These are phyloP conservation scores for Noctua janthe DNA, from an alignment of 2,888 invertebrate species.

Conservation along the genomic window DNA sequence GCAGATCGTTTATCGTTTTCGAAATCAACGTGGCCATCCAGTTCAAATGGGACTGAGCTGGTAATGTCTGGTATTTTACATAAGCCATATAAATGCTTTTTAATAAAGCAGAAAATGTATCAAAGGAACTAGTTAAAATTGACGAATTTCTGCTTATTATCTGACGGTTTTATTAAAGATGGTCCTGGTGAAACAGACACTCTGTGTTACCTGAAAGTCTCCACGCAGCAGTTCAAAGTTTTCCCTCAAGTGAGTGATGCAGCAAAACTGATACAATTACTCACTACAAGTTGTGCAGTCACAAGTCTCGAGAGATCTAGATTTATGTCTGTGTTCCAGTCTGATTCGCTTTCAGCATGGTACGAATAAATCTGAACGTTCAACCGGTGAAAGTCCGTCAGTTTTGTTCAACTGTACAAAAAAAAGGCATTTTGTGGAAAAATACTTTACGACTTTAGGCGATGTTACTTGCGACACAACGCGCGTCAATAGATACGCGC, in stretches of 20 bases:
- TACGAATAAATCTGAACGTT: conserved; percentile 29
- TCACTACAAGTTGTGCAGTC: conserved; percentile 27
- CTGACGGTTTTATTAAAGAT: background rate
- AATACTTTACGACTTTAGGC: too few species aligned
- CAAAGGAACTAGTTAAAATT: background rate
- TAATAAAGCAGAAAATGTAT: background rate
- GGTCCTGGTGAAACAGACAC: background rate
- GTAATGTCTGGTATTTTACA: background rate
- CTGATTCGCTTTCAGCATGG: conserved; percentile 35
- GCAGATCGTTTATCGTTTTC: background rate
- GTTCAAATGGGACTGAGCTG: background rate
- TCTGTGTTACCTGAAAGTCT: background rate
- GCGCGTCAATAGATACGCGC: too few species aligned
- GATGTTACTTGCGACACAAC: too few species aligned
- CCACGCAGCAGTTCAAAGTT: conserved; percentile 1
- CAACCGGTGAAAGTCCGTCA: background rate
- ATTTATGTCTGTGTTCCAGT: conserved; percentile 54
- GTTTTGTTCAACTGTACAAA: background rate
- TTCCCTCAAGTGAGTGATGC: conserved; percentile 36
- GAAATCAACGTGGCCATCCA: background rate
- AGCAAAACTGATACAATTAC: conserved; percentile 33
- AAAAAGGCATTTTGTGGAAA: background rate
- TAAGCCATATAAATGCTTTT: background rate
- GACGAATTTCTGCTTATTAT: background rate
- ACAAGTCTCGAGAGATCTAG: conserved; percentile 38